phyloP scores from a whole-genome alignment of 2,113 vertebrate genomes.

The Psilopogon haemacephalus region DNA sequence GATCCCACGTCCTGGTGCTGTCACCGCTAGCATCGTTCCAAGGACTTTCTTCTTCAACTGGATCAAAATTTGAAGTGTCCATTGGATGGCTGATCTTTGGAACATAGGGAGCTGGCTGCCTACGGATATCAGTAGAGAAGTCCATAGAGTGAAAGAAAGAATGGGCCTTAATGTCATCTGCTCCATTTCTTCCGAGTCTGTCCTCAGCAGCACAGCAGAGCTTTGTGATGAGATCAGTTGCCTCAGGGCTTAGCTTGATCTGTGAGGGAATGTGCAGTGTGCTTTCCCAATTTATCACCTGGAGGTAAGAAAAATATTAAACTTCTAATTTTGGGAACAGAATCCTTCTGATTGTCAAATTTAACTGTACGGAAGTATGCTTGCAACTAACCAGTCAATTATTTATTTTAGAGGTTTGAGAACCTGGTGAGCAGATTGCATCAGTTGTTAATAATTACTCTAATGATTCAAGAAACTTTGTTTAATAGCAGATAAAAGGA shows the following conservation, averaged over 20 bases:
- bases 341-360: not conserved
- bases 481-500: not conserved
- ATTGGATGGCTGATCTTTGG: slow-evolving; percentile 97
- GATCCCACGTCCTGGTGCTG: slow-evolving; percentile 86
- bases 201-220: slow-evolving; percentile 93
- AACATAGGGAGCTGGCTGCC: slow-evolving; percentile 91
- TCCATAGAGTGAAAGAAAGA: slow-evolving; percentile 89
- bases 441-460: not conserved
- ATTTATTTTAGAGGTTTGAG: not conserved
- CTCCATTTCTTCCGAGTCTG: slow-evolving; percentile 89
- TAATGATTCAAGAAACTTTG: not conserved
- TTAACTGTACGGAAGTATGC: not conserved
- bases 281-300: slow-evolving; percentile 99
- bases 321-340: not conserved
- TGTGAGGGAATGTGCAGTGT: slow-evolving; percentile 94
- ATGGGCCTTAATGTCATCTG: slow-evolving; percentile 93
- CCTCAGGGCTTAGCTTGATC: slow-evolving; percentile 90
- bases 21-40: slow-evolving; percentile 87
- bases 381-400: accelerated
- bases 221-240: slow-evolving; percentile 90
- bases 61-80: slow-evolving; percentile 99
- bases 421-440: not conserved
- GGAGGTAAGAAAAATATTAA: slow-evolving; percentile 19
- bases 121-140: slow-evolving; percentile 92
- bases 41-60: slow-evolving; percentile 91